Evolutionary conservation across 2,888 invertebrate species (phyloP).

Genomic region (Microctonus brassicae): DNA sequence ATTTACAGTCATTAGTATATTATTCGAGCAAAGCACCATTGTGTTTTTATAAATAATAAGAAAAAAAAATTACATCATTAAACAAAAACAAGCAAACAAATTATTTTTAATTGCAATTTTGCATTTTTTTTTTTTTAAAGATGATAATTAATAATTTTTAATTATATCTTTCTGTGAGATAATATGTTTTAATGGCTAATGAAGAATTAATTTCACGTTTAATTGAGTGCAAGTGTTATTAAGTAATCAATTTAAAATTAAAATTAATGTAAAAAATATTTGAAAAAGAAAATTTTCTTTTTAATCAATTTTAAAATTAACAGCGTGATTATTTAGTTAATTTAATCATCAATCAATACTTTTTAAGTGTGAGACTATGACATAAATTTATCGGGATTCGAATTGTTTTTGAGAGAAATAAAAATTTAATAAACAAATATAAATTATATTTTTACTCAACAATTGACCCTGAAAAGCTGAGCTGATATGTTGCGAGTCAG

Average conservation of each 20-base stretch:
- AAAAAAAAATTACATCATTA: constrained; percentile 13
- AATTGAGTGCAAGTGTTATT: too few species aligned
- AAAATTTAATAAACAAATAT: background rate
- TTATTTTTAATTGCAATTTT: too few species aligned
- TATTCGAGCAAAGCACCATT: constrained; percentile 44
- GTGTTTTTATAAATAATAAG: constrained; percentile 31
- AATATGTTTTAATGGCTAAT: background rate
- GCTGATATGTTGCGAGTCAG: constrained; percentile 47
- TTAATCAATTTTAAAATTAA: background rate
- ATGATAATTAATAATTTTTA: background rate
- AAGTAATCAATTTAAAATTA: too few species aligned
- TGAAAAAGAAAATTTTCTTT: too few species aligned
- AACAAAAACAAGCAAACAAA: too few species aligned
- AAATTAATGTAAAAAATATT: background rate
- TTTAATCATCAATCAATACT: constrained; percentile 12
- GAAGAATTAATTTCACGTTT: background rate
- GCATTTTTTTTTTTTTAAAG: background rate
- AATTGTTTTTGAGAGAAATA: background rate
- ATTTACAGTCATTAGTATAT: constrained; percentile 38
- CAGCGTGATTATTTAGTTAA: background rate
- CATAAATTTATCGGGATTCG: too few species aligned
- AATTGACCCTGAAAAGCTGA: constrained; percentile 23
- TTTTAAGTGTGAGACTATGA: constrained; percentile 17
- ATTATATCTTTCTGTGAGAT: background rate
- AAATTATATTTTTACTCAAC: background rate